Percentiles rank a stretch among this genome's conserved stretches.
phyloP scores from a whole-genome alignment of 2,888 invertebrate genomes.

The Pantelozetes paolii region DNA sequence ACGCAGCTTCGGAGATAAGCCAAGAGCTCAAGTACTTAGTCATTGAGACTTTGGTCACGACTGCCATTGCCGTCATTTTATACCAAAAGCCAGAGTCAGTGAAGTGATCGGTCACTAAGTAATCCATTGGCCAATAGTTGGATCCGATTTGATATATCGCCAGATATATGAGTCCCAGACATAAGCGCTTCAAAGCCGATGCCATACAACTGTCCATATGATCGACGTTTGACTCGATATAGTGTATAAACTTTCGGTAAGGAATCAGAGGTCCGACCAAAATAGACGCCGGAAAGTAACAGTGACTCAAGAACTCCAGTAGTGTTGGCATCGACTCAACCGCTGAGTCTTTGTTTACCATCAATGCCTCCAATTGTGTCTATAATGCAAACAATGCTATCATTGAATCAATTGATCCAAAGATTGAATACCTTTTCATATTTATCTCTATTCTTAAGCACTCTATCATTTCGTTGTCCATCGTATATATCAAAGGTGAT shows the following conservation, averaged over 20 bases:
- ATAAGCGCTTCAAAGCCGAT: conserved; percentile 51
- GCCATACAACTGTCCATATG: not conserved
- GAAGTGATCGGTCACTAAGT: conserved; percentile 59
- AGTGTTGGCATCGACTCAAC: conserved; percentile 62
- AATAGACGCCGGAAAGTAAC: conserved; percentile 83
- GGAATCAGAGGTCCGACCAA: conserved; percentile 92
- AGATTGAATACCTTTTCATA: conserved; percentile 12
- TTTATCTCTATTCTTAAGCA: conserved; percentile 1
- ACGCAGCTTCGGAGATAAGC: conserved; percentile 67
- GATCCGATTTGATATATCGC: conserved; percentile 69
- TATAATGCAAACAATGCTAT: not conserved
- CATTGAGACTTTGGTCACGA: conserved; percentile 52
- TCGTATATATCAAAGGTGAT: conserved; percentile 73
- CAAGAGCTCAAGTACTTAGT: conserved; percentile 92
- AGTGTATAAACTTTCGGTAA: conserved; percentile 71
- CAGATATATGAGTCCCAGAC: conserved; percentile 68
- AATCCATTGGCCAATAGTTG: conserved; percentile 66
- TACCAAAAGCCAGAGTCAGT: conserved; percentile 4
- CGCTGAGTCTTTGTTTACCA: conserved; percentile 62
- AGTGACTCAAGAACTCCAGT: conserved; percentile 72
- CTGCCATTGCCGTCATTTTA: conserved; percentile 39
- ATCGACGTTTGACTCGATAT: conserved; percentile 58
- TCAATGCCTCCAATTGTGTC: not conserved
- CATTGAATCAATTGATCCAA: too few relatives aligned
- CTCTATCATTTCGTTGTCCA: conserved; percentile 59